Conservation (phyloP, 2,797 vertebrate genomes). For the Saguinus oedipus region DNA sequence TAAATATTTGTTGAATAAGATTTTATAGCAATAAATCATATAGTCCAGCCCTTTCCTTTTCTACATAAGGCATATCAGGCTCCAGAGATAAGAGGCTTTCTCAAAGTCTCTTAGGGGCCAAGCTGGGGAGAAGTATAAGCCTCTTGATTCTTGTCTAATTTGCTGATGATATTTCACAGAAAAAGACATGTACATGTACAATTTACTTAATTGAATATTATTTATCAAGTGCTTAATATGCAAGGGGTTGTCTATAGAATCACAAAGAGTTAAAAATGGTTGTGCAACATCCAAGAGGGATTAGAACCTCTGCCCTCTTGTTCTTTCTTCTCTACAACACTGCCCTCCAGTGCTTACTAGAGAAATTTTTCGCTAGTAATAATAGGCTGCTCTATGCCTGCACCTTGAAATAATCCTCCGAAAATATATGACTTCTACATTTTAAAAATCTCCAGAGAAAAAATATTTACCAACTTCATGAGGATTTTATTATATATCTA, state of each 20-base stretch:
- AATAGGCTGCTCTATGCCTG: not conserved
- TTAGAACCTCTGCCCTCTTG: conserved; percentile 41
- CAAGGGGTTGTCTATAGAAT: not conserved
- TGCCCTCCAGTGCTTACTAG: conserved; percentile 62
- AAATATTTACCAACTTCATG: not conserved
- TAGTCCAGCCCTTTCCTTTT: not conserved
- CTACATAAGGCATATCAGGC: not conserved
- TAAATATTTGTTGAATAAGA: not conserved
- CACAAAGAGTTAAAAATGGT: not conserved
- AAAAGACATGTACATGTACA: not conserved
- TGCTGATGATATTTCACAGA: not conserved
- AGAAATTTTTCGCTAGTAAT: conserved; percentile 11
- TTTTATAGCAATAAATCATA: not conserved
- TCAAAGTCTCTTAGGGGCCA: not conserved
- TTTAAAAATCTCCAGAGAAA: not conserved
- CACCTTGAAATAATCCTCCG: not conserved
- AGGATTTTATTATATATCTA: not conserved
- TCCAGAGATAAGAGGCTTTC: not conserved
- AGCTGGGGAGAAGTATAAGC: not conserved
- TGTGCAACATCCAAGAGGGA: not conserved
- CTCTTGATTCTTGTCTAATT: not conserved
- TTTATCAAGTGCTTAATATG: not conserved
- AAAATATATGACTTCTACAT: not conserved
- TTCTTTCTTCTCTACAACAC: conserved; percentile 58
- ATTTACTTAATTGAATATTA: conserved; percentile 14